Percentiles rank a stretch among this genome's conserved stretches.
These are phyloP conservation scores for Chloropsis cyanopogon DNA, from an alignment of 2,113 vertebrate species.

Conservation along the genomic window DNA sequence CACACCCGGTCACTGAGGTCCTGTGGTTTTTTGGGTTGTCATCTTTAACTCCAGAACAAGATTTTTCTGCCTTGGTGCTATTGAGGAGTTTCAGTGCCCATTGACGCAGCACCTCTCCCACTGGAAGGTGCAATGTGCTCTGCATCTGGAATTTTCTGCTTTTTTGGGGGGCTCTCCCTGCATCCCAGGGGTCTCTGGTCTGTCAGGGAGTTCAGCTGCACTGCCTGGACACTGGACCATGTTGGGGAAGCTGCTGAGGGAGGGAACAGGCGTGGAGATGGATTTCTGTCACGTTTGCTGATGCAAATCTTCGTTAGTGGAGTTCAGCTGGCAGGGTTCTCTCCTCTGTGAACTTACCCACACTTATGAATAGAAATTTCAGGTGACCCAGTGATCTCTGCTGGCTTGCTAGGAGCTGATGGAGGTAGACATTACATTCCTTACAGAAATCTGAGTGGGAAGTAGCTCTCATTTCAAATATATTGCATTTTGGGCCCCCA, in stretches of 20 bases:
- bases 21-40: neutral
- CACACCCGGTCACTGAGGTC: neutral
- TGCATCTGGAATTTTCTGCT: neutral
- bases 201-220: neutral
- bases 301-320: neutral
- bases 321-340: neutral
- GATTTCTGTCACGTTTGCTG: neutral
- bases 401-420: neutral
- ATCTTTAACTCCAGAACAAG: neutral
- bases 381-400: neutral
- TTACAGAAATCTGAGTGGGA: neutral
- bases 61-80: neutral
- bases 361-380: neutral
- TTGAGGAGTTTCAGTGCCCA: neutral
- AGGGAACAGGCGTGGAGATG: neutral
- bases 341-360: neutral
- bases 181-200: neutral
- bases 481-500: neutral
- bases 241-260: neutral
- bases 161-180: neutral
- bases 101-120: neutral
- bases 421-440: neutral
- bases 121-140: neutral
- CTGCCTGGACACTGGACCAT: rapidly evolving
- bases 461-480: neutral